These are phyloP conservation scores for Drosophila ohnishii DNA, from an alignment of 1,140 invertebrate genomes.

Conservation along the genomic window DNA sequence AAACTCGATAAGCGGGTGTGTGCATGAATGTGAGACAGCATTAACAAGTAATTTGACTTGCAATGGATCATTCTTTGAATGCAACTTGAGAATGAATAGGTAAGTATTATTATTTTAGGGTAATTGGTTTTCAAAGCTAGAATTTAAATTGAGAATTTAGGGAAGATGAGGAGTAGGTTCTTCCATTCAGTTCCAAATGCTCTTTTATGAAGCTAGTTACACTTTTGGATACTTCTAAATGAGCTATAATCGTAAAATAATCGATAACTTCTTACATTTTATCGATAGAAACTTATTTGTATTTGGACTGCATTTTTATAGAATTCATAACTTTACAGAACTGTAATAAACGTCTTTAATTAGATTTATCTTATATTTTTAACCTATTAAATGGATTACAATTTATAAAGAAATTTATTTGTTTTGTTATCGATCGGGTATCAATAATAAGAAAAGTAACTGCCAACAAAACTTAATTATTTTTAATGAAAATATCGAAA, in stretches of 20 bases:
- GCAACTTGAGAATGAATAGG: background rate
- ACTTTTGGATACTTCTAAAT: background rate
- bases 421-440: background rate
- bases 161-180: no score
- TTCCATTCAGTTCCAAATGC: background rate
- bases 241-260: background rate
- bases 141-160: slow-evolving; percentile 10
- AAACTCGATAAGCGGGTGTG: slow-evolving; percentile 20
- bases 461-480: slow-evolving; percentile 1
- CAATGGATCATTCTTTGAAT: slow-evolving; percentile 8
- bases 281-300: background rate
- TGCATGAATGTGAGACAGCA: slow-evolving; percentile 12
- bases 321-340: no score
- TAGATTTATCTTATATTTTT: background rate
- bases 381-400: background rate
- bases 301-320: no score
- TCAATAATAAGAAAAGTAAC: background rate
- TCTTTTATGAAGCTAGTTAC: background rate
- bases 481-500: slow-evolving; percentile 27
- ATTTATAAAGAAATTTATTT: background rate
- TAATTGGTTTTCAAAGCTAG: background rate
- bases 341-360: background rate
- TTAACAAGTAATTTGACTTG: slow-evolving; percentile 39
- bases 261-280: background rate
- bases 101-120: slow-evolving; percentile 4